Evolutionary conservation across 64 coral and sea anemone genomes (phyloP).

Genomic region (Pocillopora verrucosa): DNA sequence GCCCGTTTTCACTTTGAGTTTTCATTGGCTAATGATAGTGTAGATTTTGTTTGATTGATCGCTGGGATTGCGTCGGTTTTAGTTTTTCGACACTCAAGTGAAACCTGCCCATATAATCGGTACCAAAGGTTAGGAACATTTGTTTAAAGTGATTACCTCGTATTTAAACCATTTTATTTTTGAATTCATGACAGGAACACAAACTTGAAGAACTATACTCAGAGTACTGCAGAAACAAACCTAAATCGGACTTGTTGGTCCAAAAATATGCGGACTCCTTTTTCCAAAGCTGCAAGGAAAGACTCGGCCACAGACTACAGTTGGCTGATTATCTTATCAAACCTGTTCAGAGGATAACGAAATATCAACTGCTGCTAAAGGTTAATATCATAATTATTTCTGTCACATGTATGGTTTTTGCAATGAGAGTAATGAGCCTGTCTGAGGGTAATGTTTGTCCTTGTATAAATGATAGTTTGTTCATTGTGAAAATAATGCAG

Average conservation of each 20-base stretch:
- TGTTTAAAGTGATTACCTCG: not conserved
- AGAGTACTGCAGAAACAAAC: conserved; percentile 83
- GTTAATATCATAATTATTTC: not conserved
- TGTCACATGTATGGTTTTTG: too few species aligned
- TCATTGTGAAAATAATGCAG: too few species aligned
- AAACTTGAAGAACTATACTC: conserved; percentile 85
- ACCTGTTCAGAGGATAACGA: conserved; percentile 90
- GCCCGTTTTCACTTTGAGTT: too few species aligned
- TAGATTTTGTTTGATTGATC: too few species aligned
- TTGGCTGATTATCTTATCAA: conserved; percentile 91
- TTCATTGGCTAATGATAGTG: too few species aligned
- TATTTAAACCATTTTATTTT: not conserved
- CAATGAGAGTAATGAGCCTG: too few species aligned
- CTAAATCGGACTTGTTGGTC: conserved; percentile 80
- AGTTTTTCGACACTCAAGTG: too few species aligned
- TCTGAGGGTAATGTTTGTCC: too few species aligned
- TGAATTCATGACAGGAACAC: conserved; percentile 49
- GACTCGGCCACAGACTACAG: conserved; percentile 75
- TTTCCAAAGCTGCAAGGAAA: conserved; percentile 77
- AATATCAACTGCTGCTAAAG: conserved; percentile 85
- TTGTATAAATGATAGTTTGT: too few species aligned
- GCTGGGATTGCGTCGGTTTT: too few species aligned
- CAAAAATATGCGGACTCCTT: conserved; percentile 71
- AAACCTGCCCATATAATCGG: too few species aligned
- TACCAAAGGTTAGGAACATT: not conserved